A percentile compares a stretch with the other conserved stretches of the same genome.
Conservation (phyloP, 2,797 vertebrate genomes). For the Hydrolagus colliei region DNA sequence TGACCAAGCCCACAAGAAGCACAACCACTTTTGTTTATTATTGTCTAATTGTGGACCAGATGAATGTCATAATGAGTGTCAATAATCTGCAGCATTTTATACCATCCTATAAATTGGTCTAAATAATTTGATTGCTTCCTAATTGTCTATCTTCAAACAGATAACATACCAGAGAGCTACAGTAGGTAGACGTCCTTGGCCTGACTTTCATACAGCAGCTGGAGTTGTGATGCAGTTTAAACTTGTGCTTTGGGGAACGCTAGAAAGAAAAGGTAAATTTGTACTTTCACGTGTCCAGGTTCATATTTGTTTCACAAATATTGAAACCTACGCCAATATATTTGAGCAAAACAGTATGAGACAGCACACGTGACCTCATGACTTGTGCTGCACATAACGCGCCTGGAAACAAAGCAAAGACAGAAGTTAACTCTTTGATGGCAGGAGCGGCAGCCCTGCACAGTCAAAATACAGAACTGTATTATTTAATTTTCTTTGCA, state of each 20-base stretch:
- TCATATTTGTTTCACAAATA: background rate
- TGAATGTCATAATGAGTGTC: no score
- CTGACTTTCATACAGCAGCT: slow-evolving; percentile 41
- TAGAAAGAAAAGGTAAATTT: slow-evolving; percentile 41
- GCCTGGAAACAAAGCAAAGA: no score
- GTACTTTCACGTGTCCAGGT: background rate
- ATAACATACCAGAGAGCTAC: slow-evolving; percentile 50
- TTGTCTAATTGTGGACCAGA: no score
- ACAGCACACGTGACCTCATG: no score
- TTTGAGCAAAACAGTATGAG: background rate
- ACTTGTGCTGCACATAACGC: no score
- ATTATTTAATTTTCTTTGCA: no score
- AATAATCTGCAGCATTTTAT: no score
- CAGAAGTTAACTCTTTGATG: no score
- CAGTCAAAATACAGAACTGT: no score
- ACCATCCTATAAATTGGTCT: background rate
- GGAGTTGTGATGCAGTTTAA: slow-evolving; percentile 42
- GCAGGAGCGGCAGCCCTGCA: no score
- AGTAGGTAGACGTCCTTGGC: slow-evolving; percentile 33
- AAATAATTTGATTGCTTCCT: background rate
- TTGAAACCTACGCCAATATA: background rate
- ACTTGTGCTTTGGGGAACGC: slow-evolving; percentile 51
- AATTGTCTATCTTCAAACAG: slow-evolving; percentile 36
- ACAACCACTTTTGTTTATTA: no score
- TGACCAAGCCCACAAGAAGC: no score